phyloP scores from a whole-genome alignment of 1,140 invertebrate species.

The Tetramorium alpestre region DNA sequence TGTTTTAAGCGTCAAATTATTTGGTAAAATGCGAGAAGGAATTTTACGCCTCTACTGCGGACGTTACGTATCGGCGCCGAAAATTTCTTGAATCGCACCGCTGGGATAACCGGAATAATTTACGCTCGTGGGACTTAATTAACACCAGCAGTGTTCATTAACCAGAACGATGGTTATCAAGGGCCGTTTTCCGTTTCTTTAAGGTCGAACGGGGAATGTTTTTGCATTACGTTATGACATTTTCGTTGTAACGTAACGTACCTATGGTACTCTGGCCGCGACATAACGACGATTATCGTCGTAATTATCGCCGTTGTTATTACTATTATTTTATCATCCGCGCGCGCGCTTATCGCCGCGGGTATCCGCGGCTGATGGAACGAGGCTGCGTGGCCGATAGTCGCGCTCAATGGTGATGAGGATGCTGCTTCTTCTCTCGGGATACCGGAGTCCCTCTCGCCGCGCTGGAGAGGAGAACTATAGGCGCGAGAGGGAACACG shows the following conservation, averaged over 20 bases:
- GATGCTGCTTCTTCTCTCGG: constrained; percentile 46
- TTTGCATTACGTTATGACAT: background rate
- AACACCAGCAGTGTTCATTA: background rate
- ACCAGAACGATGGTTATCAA: constrained; percentile 19
- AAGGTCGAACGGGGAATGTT: background rate
- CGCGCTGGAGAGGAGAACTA: background rate
- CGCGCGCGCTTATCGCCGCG: constrained; percentile 66
- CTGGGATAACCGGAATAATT: background rate
- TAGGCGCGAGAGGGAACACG: background rate
- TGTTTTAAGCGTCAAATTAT: background rate
- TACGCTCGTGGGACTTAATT: background rate
- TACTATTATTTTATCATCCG: constrained; percentile 80
- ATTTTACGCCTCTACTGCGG: background rate
- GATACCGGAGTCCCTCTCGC: constrained; percentile 39
- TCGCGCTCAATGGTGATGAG: constrained; percentile 67
- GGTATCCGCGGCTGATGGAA: constrained; percentile 60
- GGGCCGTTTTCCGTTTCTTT: background rate
- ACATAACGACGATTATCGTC: constrained; percentile 18
- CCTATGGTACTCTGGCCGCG: background rate
- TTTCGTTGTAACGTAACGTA: background rate
- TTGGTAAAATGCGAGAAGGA: background rate
- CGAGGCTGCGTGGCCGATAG: constrained; percentile 30
- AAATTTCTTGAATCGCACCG: background rate
- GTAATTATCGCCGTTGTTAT: constrained; percentile 47
- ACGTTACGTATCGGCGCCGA: background rate